Evolutionary conservation across 2,888 invertebrate species (phyloP).

Genomic region (Microctonus hyperodae): DNA sequence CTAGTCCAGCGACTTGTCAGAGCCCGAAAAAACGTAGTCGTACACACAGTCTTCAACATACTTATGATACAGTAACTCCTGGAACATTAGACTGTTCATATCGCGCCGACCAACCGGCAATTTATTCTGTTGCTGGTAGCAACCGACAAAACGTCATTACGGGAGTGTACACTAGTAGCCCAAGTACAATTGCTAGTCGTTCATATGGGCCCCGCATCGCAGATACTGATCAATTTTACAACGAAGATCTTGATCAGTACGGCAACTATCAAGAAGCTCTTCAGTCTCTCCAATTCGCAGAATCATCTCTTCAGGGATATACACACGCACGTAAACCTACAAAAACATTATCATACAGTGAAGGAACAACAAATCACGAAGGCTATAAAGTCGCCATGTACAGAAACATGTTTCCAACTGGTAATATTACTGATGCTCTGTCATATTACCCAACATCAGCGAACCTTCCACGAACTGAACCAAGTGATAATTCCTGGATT

Average conservation of each 20-base stretch:
- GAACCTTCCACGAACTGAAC: slow-evolving; percentile 67
- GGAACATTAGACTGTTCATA: slow-evolving; percentile 63
- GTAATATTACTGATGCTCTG: slow-evolving; percentile 78
- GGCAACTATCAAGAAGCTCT: slow-evolving; percentile 58
- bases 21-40: slow-evolving; percentile 65
- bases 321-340: slow-evolving; percentile 45
- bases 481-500: slow-evolving; percentile 69
- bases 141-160: slow-evolving; percentile 76
- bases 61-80: slow-evolving; percentile 52
- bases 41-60: slow-evolving; percentile 55
- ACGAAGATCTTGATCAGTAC: slow-evolving; percentile 73
- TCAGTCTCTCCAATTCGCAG: slow-evolving; percentile 62
- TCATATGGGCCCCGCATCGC: slow-evolving; percentile 69
- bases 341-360: slow-evolving; percentile 59
- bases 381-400: slow-evolving; percentile 72
- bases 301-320: slow-evolving; percentile 58
- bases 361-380: slow-evolving; percentile 70
- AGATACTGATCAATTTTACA: slow-evolving; percentile 65
- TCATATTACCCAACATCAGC: slow-evolving; percentile 82
- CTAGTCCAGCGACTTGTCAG: slow-evolving; percentile 60
- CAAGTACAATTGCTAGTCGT: slow-evolving; percentile 62
- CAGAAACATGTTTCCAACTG: slow-evolving; percentile 74
- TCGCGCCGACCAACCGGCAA: slow-evolving; percentile 69
- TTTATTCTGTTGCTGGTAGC: slow-evolving; percentile 78
- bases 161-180: slow-evolving; percentile 76